phyloP scores from a whole-genome alignment of 1,140 invertebrate genomes.

The Cotesia typhae region DNA sequence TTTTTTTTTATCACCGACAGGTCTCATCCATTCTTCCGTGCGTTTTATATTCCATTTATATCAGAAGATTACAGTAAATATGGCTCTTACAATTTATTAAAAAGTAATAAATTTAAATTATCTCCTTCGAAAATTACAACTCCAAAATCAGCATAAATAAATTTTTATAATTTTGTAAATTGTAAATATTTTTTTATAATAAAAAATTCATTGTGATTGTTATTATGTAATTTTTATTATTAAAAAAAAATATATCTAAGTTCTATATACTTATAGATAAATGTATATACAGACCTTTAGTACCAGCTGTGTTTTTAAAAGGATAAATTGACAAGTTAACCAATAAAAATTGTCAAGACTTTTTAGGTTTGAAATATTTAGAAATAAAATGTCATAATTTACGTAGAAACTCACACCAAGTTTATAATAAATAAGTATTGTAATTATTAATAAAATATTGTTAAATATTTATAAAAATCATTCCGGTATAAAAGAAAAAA shows the following conservation, averaged over 20 bases:
- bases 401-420: no score
- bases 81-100: slow-evolving; percentile 83
- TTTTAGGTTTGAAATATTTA: no score
- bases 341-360: no score
- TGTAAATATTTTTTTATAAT: slow-evolving; percentile 17
- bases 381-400: no score
- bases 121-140: slow-evolving; percentile 45
- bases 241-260: no score
- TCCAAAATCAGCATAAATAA: slow-evolving; percentile 43
- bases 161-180: background rate
- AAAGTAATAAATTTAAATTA: slow-evolving; percentile 66
- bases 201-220: background rate
- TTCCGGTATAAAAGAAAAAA: background rate
- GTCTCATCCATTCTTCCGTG: slow-evolving; percentile 82
- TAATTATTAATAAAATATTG: background rate
- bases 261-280: no score
- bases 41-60: slow-evolving; percentile 89
- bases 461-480: background rate
- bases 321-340: no score
- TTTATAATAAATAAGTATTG: no score
- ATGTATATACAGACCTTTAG: no score
- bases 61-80: slow-evolving; percentile 78
- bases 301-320: no score
- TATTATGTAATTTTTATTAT: background rate
- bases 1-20: slow-evolving; percentile 55